These are phyloP conservation scores for Pimephales promelas DNA, from an alignment of 2,113 vertebrate genomes.

Conservation along the genomic window DNA sequence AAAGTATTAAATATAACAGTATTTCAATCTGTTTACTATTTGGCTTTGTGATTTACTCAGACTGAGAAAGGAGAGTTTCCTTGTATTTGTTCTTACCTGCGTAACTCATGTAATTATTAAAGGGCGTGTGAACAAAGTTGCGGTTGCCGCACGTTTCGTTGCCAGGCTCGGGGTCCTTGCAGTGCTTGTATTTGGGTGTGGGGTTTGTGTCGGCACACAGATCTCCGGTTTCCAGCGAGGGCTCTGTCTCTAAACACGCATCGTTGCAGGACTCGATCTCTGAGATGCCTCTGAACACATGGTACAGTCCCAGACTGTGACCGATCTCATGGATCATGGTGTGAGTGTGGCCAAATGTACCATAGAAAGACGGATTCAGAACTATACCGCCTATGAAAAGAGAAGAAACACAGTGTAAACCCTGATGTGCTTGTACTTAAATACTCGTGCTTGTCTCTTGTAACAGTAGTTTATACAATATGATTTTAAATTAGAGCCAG, in stretches of 20 bases:
- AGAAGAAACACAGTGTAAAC: not conserved
- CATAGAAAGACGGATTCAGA: constrained; percentile 95
- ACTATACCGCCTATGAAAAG: constrained; percentile 88
- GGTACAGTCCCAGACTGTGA: constrained; percentile 95
- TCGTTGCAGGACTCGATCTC: constrained; percentile 97
- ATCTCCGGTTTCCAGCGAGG: constrained; percentile 95
- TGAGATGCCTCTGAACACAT: constrained; percentile 95
- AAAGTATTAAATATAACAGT: too few species aligned
- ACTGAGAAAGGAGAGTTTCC: not conserved
- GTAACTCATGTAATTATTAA: constrained; percentile 98
- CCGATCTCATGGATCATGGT: constrained; percentile 99
- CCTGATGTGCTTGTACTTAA: not conserved
- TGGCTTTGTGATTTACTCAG: not conserved
- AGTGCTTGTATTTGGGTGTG: constrained; percentile 92
- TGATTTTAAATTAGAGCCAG: too few species aligned
- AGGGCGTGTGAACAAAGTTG: constrained; percentile 89
- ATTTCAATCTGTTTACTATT: not conserved
- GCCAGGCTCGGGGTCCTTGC: constrained; percentile 88
- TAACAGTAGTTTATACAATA: not conserved
- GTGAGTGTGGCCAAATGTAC: constrained; percentile 92
- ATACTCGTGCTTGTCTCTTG: not conserved
- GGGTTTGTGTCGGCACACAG: constrained; percentile 96
- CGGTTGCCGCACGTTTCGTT: constrained; percentile 92
- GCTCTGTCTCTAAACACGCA: constrained; percentile 93
- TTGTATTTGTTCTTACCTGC: constrained; percentile 77